Conservation (phyloP, 2,888 invertebrate genomes). For the Meloe dianella region DNA sequence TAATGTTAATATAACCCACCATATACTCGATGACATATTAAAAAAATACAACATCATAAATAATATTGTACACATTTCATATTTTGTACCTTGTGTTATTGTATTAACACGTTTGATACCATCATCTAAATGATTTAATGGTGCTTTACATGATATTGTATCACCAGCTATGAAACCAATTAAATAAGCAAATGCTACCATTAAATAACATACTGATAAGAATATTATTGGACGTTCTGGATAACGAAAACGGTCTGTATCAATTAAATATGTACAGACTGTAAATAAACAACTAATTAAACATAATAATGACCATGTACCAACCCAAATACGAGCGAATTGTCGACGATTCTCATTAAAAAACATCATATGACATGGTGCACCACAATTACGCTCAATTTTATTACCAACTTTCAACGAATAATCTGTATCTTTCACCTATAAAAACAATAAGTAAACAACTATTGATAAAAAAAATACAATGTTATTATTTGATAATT, state of each 20-base stretch:
- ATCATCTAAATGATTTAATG: slow-evolving; percentile 74
- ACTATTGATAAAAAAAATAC: not conserved
- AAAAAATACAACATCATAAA: slow-evolving; percentile 97
- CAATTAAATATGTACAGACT: slow-evolving; percentile 90
- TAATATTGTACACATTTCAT: slow-evolving; percentile 86
- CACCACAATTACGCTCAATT: slow-evolving; percentile 77
- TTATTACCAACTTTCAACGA: slow-evolving; percentile 82
- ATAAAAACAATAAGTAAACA: not conserved
- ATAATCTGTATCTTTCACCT: slow-evolving; percentile 81
- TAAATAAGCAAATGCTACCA: slow-evolving; percentile 92
- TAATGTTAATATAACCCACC: slow-evolving; percentile 96
- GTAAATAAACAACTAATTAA: slow-evolving; percentile 91
- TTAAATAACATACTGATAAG: slow-evolving; percentile 92
- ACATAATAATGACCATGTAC: slow-evolving; percentile 91
- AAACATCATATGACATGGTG: slow-evolving; percentile 93
- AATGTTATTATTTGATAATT: not conserved
- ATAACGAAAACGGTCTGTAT: slow-evolving; percentile 94
- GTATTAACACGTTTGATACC: slow-evolving; percentile 79
- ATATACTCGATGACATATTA: slow-evolving; percentile 94
- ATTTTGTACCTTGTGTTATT: slow-evolving; percentile 86
- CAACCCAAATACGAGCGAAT: slow-evolving; percentile 90
- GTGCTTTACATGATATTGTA: slow-evolving; percentile 81
- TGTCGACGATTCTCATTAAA: slow-evolving; percentile 81
- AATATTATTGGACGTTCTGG: slow-evolving; percentile 98
- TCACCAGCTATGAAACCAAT: slow-evolving; percentile 85